Evolutionary conservation across 2,888 invertebrate genomes (phyloP), one percentile per base, ranked within the genome.

Genomic region (Adelphocoris suturalis): DNA sequence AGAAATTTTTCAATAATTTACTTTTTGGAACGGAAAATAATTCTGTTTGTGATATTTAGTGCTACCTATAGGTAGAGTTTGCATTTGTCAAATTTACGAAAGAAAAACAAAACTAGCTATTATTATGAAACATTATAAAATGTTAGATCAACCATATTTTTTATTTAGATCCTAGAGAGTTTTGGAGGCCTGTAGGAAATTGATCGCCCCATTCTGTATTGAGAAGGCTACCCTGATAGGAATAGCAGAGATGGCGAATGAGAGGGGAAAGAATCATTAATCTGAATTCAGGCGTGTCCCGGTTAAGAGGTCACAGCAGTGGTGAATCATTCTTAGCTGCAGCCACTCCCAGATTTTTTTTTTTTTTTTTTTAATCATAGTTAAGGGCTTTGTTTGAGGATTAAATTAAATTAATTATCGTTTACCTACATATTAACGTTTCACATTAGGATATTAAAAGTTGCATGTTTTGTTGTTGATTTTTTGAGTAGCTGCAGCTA

Each of bases 231-330:
- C 68, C 68, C 68, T 19, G 12, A 68, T 23, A 23, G 23, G 68
- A 3, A 7, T n/a, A 46, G 46, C 16, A 14, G 78, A 78, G 46
- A 78, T 47, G 46, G 19, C 5, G 37, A 37, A n/a, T 2, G 52
- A 52, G 52, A 19, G 68, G 68, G 68, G 68, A 23, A 0, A 27
- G 13, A 68, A 68, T 23, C 68, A 68, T 68, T 68, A 78, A 46
- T 78, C 78, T 46, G 37, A 47, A 46, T 78, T 46, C 13, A 47
- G 78, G 78, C 78, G 78, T 78, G 37, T 47, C 78, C 37, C 78
- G 78, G 78, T 46, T 47, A 47, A 28, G 46, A 78, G 78, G 78
- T 78, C 78, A 46, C 2, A 78, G 19, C 52, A 13, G 37, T n/a
- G 46, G 28, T 46, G 46, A 46, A 46, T 76, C 37, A 76, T 16